These are phyloP conservation scores for Drosophila helvetica DNA, from an alignment of 2,888 invertebrate genomes.

Conservation along the genomic window DNA sequence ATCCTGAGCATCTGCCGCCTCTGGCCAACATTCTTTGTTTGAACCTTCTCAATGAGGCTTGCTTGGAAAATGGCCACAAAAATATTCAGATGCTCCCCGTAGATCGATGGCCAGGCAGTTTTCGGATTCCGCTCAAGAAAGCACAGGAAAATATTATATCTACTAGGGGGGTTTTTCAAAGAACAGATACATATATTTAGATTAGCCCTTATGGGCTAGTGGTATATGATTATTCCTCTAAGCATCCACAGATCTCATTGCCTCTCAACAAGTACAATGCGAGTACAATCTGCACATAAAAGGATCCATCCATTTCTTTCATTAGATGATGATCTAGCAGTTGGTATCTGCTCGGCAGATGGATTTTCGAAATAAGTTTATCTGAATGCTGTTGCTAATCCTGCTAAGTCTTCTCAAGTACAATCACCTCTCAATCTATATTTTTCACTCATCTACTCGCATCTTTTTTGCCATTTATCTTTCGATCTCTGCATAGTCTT, in stretches of 20 bases:
- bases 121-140: not conserved
- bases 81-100: conserved; percentile 1
- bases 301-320: not conserved
- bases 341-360: not conserved
- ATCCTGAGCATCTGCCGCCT: conserved; percentile 48
- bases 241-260: not conserved
- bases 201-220: not conserved
- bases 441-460: not conserved
- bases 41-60: conserved; percentile 22
- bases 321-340: not conserved
- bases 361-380: not conserved
- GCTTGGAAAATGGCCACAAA: conserved; percentile 41
- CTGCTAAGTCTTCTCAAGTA: not conserved
- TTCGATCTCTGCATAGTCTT: not conserved
- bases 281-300: not conserved
- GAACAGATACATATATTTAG: not conserved
- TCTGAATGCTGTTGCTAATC: not conserved
- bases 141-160: not conserved
- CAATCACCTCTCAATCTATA: not conserved
- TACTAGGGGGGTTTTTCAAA: too few species aligned
- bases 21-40: conserved; percentile 35
- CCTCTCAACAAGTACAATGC: not conserved
- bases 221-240: not conserved
- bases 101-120: too few species aligned
- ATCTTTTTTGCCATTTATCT: not conserved